Base-by-base conservation (phyloP, 1,140 invertebrate genomes). In the Tetramorium parvispinum region DNA sequence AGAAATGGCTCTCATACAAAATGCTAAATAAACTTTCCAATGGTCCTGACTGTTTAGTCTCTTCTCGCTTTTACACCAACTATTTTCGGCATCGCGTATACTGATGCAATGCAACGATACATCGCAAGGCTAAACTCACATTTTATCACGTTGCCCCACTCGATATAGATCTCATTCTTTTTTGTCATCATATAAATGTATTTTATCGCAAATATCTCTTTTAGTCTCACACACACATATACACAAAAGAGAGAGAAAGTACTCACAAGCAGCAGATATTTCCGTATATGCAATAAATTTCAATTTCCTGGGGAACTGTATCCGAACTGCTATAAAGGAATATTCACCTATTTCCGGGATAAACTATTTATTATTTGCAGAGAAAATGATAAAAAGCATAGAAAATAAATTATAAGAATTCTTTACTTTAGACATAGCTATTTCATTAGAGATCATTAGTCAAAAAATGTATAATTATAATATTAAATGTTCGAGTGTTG, bases 41-140 rank as follows among this genome's bases (percentile, higher is more conserved):
- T 16, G 43, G 13, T 16, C 13, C 46, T 13, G 61, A 68, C 49
- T 70, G 13, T 40, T 32, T 40, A 79, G 65, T 51, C 21, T 68
- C 76, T 79, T 79, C 46, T 66, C 21, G 55, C 61, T 79, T 68
- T 81, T 43, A 81, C 49, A n/a, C 37, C 2, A 79, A 81, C 32
- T 81, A 81, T 81, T 81, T 71, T 81, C 18, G 66, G 66, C 78
- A 55, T 78, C 24, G 21, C 75, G 40, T 77, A 24, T n/a, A 63
- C 10, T 16, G 32, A 53, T 68, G 11, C 27, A 27, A 53, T 68
- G 11, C 27, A 27, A 13, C 13, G 77, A 81, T 70, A 66, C 49
- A n/a, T 55, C 21, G 16, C 63, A 70, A 79, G 49, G 51, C 18
- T 37, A 49, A 70, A 70, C n/a, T 21, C 51, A 21, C 32, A 46